Evolutionary conservation across 2,113 vertebrate species (phyloP).

Genomic region (Chloroceryle aenea): DNA sequence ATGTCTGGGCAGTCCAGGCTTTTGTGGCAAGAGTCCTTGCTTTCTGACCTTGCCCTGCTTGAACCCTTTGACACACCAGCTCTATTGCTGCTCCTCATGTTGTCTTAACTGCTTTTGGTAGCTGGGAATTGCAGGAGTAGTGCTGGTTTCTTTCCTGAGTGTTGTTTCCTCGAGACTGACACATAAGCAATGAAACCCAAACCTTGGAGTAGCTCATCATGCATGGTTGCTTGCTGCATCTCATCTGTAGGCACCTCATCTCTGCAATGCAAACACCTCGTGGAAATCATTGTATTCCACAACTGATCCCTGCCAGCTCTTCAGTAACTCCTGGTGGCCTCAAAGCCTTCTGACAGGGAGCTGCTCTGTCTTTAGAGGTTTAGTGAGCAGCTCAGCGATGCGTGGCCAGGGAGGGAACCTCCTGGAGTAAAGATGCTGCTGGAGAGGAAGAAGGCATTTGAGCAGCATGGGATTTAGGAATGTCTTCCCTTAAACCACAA

Average conservation of each 20-base stretch:
- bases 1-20: background rate
- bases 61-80: background rate
- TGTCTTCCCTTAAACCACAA: background rate
- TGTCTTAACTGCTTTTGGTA: rapidly evolving
- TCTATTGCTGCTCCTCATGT: background rate
- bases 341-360: background rate
- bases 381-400: background rate
- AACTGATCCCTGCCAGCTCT: background rate
- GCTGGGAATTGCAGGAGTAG: background rate
- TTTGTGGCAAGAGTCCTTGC: background rate
- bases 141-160: rapidly evolving
- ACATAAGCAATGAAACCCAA: background rate
- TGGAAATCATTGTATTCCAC: rapidly evolving
- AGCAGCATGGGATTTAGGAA: background rate
- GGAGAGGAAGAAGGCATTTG: background rate
- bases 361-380: rapidly evolving
- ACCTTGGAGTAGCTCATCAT: background rate
- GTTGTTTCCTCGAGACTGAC: background rate
- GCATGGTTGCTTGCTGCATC: background rate
- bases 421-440: background rate
- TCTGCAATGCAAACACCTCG: background rate
- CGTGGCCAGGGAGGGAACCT: background rate
- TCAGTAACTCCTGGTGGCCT: background rate
- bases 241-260: background rate
- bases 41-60: background rate